Evolutionary conservation across 2,888 invertebrate genomes (phyloP).

Genomic region (Microchrysa polita): DNA sequence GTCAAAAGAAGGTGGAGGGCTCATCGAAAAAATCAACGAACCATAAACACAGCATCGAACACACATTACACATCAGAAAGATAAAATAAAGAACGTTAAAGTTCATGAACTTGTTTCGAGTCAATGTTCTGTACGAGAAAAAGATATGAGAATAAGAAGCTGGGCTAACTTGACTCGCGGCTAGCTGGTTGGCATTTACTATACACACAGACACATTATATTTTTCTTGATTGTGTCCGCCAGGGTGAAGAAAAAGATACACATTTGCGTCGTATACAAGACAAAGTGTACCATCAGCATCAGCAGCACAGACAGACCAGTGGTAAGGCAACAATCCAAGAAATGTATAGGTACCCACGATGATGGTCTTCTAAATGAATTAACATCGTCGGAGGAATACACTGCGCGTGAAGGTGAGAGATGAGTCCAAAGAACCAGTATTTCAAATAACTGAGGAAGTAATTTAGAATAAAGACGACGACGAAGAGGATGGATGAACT

Average conservation of each 20-base stretch:
- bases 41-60: conserved; percentile 34
- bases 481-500: no score
- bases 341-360: conserved; percentile 2
- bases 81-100: conserved; percentile 56
- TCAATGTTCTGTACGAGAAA: conserved; percentile 59
- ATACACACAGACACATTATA: conserved; percentile 4
- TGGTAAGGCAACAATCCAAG: conserved; percentile 4
- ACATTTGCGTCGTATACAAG: conserved; percentile 15
- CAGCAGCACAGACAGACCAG: no score
- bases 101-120: conserved; percentile 61
- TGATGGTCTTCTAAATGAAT: no score
- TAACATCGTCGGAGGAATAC: conserved; percentile 1
- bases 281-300: conserved; percentile 6
- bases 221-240: not conserved
- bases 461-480: conserved; percentile 15
- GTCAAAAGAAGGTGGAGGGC: conserved; percentile 9
- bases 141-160: not conserved
- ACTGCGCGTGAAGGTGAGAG: conserved; percentile 18
- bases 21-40: conserved; percentile 35
- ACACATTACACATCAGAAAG: conserved; percentile 55
- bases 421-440: conserved; percentile 28
- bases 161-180: not conserved
- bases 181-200: not conserved
- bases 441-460: conserved; percentile 24
- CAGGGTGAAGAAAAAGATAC: conserved; percentile 9